Evolutionary conservation across 2,113 vertebrate genomes (phyloP).

Genomic region (Aramus guarauna): DNA sequence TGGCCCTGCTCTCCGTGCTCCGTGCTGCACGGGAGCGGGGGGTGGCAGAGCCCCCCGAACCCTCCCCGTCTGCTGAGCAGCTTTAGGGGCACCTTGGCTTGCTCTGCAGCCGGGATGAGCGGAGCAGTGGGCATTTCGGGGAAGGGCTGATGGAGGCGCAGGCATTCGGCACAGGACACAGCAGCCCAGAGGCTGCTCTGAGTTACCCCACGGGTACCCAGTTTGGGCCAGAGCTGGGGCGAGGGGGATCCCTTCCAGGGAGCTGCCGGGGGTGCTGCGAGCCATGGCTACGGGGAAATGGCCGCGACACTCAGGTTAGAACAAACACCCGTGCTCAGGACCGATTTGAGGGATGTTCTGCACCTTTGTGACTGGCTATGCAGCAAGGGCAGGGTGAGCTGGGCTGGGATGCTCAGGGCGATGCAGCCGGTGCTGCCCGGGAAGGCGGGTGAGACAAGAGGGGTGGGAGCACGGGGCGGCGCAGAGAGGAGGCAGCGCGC

Average conservation of each 20-base stretch:
- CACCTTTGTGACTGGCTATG: rapidly evolving
- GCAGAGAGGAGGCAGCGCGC: neutral
- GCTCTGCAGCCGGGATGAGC: neutral
- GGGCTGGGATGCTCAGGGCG: neutral
- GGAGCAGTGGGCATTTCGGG: neutral
- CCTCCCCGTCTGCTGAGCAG: neutral
- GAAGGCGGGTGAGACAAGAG: neutral
- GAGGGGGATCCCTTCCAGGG: neutral
- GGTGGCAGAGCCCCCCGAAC: neutral
- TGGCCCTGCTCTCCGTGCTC: neutral
- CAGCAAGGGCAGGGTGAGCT: too few relatives aligned
- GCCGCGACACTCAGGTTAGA: rapidly evolving
- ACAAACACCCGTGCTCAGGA: rapidly evolving
- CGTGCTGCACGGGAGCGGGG: neutral
- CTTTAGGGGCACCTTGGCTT: neutral
- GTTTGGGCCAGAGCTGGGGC: neutral
- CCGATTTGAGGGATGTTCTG: neutral
- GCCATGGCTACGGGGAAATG: neutral
- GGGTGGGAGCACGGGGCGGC: neutral
- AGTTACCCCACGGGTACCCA: rapidly evolving
- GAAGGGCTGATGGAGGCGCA: neutral
- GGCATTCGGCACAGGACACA: neutral
- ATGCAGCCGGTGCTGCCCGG: neutral
- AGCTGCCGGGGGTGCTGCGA: neutral
- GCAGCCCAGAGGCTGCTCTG: neutral